Conservation (phyloP, 2,113 vertebrate genomes). For the Gallinago undulata region DNA sequence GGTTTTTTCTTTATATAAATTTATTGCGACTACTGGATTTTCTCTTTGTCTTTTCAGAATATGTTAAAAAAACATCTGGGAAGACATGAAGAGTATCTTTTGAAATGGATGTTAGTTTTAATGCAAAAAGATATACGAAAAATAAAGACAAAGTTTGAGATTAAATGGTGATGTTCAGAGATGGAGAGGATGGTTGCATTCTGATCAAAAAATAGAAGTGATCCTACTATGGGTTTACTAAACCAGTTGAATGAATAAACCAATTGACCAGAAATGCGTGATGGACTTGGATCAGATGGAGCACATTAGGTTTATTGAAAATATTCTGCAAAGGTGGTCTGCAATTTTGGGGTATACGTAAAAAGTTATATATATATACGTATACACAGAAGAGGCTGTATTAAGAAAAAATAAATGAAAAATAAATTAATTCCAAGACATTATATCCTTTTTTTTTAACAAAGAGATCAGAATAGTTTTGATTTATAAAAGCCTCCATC, state of each 20-base stretch:
- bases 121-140: not conserved
- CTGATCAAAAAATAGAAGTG: not conserved
- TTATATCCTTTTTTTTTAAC: not conserved
- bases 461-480: not conserved
- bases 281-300: not conserved
- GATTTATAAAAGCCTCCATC: not conserved
- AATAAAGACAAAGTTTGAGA: not conserved
- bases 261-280: not conserved
- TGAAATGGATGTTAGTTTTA: not conserved
- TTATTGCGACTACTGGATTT: not conserved
- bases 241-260: not conserved
- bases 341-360: not conserved
- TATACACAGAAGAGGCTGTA: not conserved
- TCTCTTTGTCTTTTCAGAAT: not conserved
- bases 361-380: no score
- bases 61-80: not conserved
- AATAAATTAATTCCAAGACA: not conserved
- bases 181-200: not conserved
- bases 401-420: not conserved
- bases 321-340: not conserved
- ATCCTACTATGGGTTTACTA: not conserved
- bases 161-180: not conserved
- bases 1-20: not conserved
- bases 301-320: not conserved
- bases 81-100: not conserved